Conservation (phyloP, 2,113 vertebrate species). For the Hippocampus comes region DNA sequence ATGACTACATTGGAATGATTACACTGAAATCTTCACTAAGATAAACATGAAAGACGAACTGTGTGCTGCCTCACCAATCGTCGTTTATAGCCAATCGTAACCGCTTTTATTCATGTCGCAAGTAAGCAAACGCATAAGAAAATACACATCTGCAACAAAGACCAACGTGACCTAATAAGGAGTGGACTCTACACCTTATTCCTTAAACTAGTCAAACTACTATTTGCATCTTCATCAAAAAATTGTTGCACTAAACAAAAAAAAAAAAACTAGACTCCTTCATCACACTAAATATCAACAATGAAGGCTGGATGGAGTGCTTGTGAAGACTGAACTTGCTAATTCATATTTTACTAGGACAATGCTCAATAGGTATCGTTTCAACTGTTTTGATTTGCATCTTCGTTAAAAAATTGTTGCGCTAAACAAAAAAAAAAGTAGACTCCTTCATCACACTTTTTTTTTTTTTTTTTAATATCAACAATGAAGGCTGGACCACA, state of each 20-base stretch:
- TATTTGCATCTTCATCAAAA: not conserved
- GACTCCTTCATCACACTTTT: not conserved
- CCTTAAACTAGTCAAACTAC: not conserved
- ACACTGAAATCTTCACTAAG: not conserved
- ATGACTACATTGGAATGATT: not conserved
- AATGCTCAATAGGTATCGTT: too few relatives aligned
- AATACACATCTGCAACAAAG: constrained; percentile 14
- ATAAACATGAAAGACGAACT: constrained; percentile 5
- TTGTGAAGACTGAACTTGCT: too few relatives aligned
- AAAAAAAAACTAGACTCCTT: too few relatives aligned
- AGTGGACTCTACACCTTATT: not conserved
- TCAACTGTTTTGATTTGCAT: not conserved
- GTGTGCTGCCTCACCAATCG: not conserved
- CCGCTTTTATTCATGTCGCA: not conserved
- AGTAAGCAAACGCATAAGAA: constrained; percentile 10
- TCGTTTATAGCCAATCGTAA: not conserved
- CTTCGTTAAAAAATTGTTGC: not conserved
- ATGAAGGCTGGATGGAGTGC: too few relatives aligned
- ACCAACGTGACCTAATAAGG: constrained; percentile 19
- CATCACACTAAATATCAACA: too few relatives aligned
- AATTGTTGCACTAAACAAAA: not conserved
- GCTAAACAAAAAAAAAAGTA: not conserved
- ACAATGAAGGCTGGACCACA: not conserved
- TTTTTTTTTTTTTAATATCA: not conserved
- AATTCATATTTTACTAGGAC: too few relatives aligned